Base-by-base conservation (phyloP, 1,140 invertebrate genomes). In the Diploscapter pachys region DNA sequence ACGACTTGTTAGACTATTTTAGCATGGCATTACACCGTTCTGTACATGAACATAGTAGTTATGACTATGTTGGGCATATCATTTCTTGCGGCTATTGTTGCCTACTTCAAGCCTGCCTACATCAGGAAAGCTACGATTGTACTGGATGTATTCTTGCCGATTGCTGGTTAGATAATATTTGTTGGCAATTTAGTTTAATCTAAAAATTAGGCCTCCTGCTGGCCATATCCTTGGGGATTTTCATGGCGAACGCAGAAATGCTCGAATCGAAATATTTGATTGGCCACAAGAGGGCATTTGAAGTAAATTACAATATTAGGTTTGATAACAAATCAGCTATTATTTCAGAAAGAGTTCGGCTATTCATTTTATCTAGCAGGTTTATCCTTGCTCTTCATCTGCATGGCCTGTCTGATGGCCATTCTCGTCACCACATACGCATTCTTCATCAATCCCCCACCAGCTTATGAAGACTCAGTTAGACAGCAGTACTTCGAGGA, bases 11-110 rank as follows among this genome's bases (percentile, higher is more conserved):
- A 55, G 31, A 75, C 3, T 13, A 31, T 48, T 75, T 83, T 69
- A 83, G 83, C 82, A 52, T 84, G 83, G 83, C 84, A 86, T 72
- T 86, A 86, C 52, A 84, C 83, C 13, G 80, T 85, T 11, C 67
- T 84, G n/a, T 80, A 84, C 67, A 63, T 84, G 5, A 74, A 84
- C 57, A 48, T 83, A 5, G 80, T 80, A 56, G 67, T 79, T 11
- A 65, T 84, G 63, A 50, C 62, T 31, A 71, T 80, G 9, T 56
- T 64, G 9, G 66, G 51, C 52, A 55, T 76, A 3, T 71, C 75
- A 4, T 51, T 85, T 50, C 62, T 76, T n/a, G 64, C 80, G 6
- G 48, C 79, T 4, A 63, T 72, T 50, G 61, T 85, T 13, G 79
- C 79, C 8, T 78, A 81, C 63, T 79, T 80, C 8, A 78, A 73